Conservation (phyloP, 2,113 vertebrate species). For the Tragelaphus imberbis region DNA sequence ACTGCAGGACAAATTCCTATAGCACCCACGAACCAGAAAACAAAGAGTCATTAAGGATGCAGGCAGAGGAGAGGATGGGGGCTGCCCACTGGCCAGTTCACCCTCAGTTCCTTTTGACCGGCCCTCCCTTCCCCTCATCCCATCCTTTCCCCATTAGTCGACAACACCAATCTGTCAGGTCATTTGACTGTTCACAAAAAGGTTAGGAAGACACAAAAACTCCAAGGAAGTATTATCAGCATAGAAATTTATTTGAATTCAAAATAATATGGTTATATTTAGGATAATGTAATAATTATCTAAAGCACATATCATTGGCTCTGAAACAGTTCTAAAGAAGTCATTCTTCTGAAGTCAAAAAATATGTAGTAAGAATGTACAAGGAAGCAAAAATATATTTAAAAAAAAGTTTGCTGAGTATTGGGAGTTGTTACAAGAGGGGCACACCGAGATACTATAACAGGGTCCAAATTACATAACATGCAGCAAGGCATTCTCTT, state of each 20-base stretch:
- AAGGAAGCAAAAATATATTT: neutral
- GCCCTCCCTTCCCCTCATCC: neutral
- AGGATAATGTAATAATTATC: slow-evolving; percentile 68
- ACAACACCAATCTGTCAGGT: neutral
- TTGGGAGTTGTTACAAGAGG: slow-evolving; percentile 48
- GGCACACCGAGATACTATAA: slow-evolving; percentile 43
- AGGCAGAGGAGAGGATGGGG: neutral
- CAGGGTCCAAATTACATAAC: slow-evolving; percentile 59
- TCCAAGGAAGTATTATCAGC: slow-evolving; percentile 65
- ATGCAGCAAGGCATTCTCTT: slow-evolving; percentile 63
- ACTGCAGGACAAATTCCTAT: neutral
- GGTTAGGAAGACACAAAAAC: slow-evolving; percentile 41
- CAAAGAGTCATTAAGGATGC: neutral
- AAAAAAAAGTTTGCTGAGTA: slow-evolving; percentile 72
- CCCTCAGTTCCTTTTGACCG: neutral
- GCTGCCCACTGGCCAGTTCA: neutral
- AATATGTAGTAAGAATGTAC: neutral
- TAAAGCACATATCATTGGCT: neutral
- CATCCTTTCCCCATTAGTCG: neutral
- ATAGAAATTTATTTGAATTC: slow-evolving; percentile 81
- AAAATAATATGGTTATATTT: slow-evolving; percentile 77
- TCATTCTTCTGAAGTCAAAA: neutral
- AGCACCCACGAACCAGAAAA: neutral
- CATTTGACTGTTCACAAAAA: neutral
- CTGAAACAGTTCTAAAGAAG: neutral